Percentiles rank a stretch among this genome's conserved stretches.
phyloP scores from a whole-genome alignment of 30 jellyfish, hydroid and myxozoan genomes.

The Hydra vulgaris region DNA sequence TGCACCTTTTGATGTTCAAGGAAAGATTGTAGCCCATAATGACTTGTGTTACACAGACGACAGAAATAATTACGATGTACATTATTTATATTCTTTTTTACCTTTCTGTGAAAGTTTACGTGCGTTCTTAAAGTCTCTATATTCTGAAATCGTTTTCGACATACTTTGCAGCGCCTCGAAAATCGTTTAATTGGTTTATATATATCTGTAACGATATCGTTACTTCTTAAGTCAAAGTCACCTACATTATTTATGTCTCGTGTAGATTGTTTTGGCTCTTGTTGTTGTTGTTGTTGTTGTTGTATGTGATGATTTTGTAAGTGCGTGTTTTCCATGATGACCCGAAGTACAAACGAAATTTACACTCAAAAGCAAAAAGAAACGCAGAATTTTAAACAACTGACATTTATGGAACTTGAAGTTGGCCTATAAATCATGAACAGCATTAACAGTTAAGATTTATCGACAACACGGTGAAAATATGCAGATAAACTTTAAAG shows the following conservation, averaged over 20 bases:
- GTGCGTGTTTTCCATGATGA: not conserved
- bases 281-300: conserved; percentile 1
- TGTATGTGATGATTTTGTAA: not conserved
- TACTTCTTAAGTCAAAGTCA: not conserved
- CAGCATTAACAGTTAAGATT: too few relatives aligned
- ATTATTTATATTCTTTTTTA: not conserved
- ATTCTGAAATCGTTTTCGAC: conserved; percentile 20
- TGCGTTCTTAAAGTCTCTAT: not conserved
- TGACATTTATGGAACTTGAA: too few relatives aligned
- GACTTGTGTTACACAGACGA: conserved; percentile 15
- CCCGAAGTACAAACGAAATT: conserved; percentile 35
- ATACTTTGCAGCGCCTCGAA: conserved; percentile 15
- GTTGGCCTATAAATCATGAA: too few relatives aligned
- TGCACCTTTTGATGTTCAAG: conserved; percentile 24
- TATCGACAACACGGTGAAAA: too few relatives aligned
- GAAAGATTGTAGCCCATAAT: conserved; percentile 17
- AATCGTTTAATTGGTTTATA: not conserved
- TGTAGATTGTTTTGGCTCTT: not conserved
- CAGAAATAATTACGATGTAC: conserved; percentile 3
- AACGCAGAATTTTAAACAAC: conserved; percentile 14
- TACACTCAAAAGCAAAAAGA: conserved; percentile 13
- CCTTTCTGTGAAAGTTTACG: conserved; percentile 9
- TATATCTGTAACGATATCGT: not conserved
- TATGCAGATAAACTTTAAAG: too few relatives aligned
- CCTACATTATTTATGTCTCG: not conserved